Evolutionary conservation across 2,888 invertebrate species (phyloP), one percentile per base, ranked within the genome.

Genomic region (Tortricodes alternella): DNA sequence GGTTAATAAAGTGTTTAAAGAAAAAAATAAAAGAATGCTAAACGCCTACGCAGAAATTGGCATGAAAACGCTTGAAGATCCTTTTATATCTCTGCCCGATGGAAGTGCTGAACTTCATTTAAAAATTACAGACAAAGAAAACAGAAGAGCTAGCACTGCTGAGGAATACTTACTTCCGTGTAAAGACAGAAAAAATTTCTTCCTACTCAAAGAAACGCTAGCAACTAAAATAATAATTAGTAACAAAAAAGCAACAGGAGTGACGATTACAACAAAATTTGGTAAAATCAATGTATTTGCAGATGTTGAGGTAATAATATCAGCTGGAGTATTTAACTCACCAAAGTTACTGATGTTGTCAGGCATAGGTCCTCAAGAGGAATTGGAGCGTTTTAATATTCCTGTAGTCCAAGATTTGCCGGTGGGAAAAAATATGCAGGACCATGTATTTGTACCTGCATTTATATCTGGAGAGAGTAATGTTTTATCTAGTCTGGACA

Each of bases 1-100:
- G 55, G 80, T 80, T 9, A 64, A 76, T 29, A 79, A 71, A 21
- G 71, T 76, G 0, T 76, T 82, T 2, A 57, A 71, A 57, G 76
- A 80, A 60, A 67, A 71, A 27, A 52, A 52, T 52, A 13, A 18
- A 18, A 13, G 34, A 18, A 35, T 52, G 52, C 13, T 52, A 4
- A 44, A 27, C 37, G 18, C 18, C 7, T 52, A 27, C 5, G 37
- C 35, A 35, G 43, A 43, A n/a, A 34, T 51, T 9, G 41, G 51
- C 7, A 51, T 51, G 51, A 35, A 34, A 4, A 34, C 16, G 13
- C 5, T 43, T 11, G 1, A 8, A 6, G 51, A 51, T 24, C 51
- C 51, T 9, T 11, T 51, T 2, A 34, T 23, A 5, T 18, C 51
- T 9, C 11, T 29, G 4, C 51, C 51, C 1, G 32, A 43, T 2